Base-by-base conservation (phyloP, 1,140 invertebrate species). In the Cataglyphis hispanica region DNA sequence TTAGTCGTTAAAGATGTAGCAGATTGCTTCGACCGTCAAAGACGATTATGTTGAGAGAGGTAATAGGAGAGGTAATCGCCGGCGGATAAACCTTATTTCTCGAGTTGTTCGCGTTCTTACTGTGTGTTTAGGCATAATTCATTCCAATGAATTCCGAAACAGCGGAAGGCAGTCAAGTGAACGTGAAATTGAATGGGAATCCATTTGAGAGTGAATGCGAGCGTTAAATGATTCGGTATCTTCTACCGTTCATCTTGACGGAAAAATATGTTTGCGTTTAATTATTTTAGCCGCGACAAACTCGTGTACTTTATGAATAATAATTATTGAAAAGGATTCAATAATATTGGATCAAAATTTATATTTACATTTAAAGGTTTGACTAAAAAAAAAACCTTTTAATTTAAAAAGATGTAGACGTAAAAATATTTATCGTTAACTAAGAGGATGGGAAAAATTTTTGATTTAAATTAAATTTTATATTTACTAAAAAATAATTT, bases 11-110 rank as follows among this genome's bases (percentile, higher is more conserved):
- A 80, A 74, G 37, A 72, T 72, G 22, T 53, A 72, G 50, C 25
- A 37, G n/a, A 74, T 46, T 43, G 53, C 60, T 74, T 83, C 7
- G 37, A 25, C 40, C 66, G 50, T 58, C 37, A 81, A 16, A 70
- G 53, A 10, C 66, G n/a, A 74, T 81, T 72, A 60, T 83, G 53
- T 74, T 43, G 67, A 72, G 74, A 72, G 53, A 22, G n/a, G n/a
- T n/a, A n/a, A 67, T 67, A 31, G 46, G 25, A 72, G 34, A 72
- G 67, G 16, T 53, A 81, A 81, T 58, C 25, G 66, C 3, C 25
- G 25, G 22, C 66, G 66, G 53, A 60, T 74, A 74, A 74, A 74
- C 27, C 7, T 74, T 83, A 72, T 74, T 83, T 72, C 27, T 61
- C 37, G 37, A 63, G 16, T 72, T 43, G 16, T 74, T 74, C 8